A percentile compares a stretch with the other conserved stretches of the same genome.
Evolutionary conservation across 2,113 vertebrate genomes (phyloP).

Genomic region (Ophthalmolycus amberensis): DNA sequence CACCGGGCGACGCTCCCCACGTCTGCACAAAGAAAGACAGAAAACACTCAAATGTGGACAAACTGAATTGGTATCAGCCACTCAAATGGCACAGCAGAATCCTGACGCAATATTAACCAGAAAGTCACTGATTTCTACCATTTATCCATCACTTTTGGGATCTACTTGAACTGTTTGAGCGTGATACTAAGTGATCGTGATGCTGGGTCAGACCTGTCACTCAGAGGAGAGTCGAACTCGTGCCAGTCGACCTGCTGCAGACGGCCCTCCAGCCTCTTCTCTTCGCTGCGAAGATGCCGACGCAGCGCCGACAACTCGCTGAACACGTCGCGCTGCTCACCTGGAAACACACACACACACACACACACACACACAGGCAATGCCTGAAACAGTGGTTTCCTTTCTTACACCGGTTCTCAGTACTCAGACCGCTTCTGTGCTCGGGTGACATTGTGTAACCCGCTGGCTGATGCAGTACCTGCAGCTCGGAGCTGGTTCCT

Average conservation of each 20-base stretch:
- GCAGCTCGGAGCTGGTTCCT: conserved; percentile 90
- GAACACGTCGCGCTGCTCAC: conserved; percentile 86
- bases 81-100: background rate
- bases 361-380: background rate
- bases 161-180: background rate
- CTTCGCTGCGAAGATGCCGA: conserved; percentile 88
- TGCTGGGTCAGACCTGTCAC: conserved; percentile 75
- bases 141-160: background rate
- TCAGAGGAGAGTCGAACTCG: conserved; percentile 69
- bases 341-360: conserved; percentile 67
- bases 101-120: background rate
- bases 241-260: conserved; percentile 83
- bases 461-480: conserved; percentile 75
- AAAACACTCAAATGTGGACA: background rate
- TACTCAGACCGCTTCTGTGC: background rate
- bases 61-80: background rate
- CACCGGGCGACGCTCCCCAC: conserved; percentile 81
- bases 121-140: background rate
- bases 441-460: background rate
- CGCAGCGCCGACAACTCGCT: conserved; percentile 89
- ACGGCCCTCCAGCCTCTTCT: conserved; percentile 86
- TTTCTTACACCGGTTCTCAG: background rate
- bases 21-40: conserved; percentile 41
- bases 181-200: background rate
- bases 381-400: background rate